Evolutionary conservation across 2,113 vertebrate species (phyloP), one percentile per base, ranked within the genome.

Genomic region (Coptodon bakossiorum): DNA sequence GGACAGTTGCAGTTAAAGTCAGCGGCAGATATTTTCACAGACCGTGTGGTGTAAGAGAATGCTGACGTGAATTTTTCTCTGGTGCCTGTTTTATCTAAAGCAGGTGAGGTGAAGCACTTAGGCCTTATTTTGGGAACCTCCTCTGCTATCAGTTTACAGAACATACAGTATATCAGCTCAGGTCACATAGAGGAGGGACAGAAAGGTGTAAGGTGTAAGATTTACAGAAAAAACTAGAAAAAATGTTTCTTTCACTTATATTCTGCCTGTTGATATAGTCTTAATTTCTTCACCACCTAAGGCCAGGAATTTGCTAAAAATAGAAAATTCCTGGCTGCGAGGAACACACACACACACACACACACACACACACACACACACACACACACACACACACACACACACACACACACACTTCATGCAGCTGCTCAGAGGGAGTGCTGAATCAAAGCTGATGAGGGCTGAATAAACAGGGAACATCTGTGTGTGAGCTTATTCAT

Each of bases 401-500:
- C 53, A 54, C 11, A 40, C n/a, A 38, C 36, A 82, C 43, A 50
- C 52, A 82, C 38, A 45, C 43, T 48, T 34, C 66, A 54, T 22
- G 13, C 90, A 91, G 91, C 93, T 91, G 90, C 88, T 91, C 54
- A 50, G 57, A 84, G 43, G 68, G 79, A 86, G 52, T 82, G 73
- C 61, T 94, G 86, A 93, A 95, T 93, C 6, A 11, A 84, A 91
- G 89, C 83, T 91, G 89, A 95, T 91, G 90, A 92, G 85, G 86
- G 85, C 88, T 83, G 83, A 68, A 88, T 89, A 94, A 93, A 95
- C 89, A 91, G 57, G 61, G 90, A 92, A 93, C 94, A 95, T 94
- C 91, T 95, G 93, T 94, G 93, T 92, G 91, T 85, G 90, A 90
- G 87, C 68, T 89, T 93, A 92, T 94, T 95, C 88, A 90, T 94